A percentile compares a stretch with the other conserved stretches of the same genome.
These are phyloP conservation scores for Drosophila barbarae DNA, from an alignment of 2,888 invertebrate species.

Conservation along the genomic window DNA sequence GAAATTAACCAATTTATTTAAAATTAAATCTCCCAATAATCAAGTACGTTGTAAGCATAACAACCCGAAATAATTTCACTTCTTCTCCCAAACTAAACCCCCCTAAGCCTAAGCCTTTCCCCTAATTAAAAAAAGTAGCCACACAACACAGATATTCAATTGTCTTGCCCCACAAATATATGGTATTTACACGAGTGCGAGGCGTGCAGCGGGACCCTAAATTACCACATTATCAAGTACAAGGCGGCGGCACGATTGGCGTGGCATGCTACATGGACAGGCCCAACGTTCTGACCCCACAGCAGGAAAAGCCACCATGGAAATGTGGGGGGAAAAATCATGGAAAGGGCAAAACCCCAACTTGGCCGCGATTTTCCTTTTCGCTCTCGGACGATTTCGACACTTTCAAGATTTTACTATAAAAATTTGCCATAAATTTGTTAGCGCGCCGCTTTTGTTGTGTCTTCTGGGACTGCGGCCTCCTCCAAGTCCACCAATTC, in stretches of 20 bases:
- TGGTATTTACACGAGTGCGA: slow-evolving; percentile 13
- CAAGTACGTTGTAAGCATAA: background rate
- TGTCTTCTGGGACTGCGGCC: slow-evolving; percentile 13
- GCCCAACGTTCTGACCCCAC: slow-evolving; percentile 34
- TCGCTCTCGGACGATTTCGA: slow-evolving; percentile 54
- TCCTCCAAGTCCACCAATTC: background rate
- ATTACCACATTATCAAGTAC: slow-evolving; percentile 70
- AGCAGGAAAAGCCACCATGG: slow-evolving; percentile 38
- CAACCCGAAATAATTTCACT: background rate
- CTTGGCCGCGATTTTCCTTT: slow-evolving; percentile 34
- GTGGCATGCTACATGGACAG: slow-evolving; percentile 34
- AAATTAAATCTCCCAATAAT: background rate
- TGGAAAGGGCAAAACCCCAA: slow-evolving; percentile 2
- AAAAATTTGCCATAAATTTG: slow-evolving; percentile 74
- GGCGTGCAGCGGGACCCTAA: slow-evolving; percentile 62
- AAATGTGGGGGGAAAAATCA: background rate
- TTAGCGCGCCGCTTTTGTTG: slow-evolving; percentile 52
- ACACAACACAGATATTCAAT: slow-evolving; percentile 23
- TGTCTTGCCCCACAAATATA: slow-evolving; percentile 17
- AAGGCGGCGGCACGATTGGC: slow-evolving; percentile 52
- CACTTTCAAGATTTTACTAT: slow-evolving; percentile 72
- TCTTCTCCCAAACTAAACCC: background rate
- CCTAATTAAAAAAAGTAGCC: background rate
- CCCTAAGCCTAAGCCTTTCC: background rate
- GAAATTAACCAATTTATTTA: too few species aligned